These are phyloP conservation scores for Tenthredo distinguenda DNA, from an alignment of 2,888 invertebrate species.

Conservation along the genomic window DNA sequence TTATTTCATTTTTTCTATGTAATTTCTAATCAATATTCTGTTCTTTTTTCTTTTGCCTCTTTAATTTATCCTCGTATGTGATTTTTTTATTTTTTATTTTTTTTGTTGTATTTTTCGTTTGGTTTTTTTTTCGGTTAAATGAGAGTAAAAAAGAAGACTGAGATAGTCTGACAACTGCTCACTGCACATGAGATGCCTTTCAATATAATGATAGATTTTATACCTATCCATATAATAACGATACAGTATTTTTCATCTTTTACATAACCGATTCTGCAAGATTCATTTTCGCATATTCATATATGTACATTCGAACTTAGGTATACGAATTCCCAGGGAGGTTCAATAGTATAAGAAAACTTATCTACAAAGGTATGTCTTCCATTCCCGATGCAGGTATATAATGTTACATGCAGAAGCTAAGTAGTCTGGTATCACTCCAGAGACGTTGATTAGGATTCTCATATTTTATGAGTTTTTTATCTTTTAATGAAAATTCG, in stretches of 20 bases:
- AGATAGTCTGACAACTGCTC: slow-evolving; percentile 48
- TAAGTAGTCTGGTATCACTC: neutral
- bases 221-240: neutral
- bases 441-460: neutral
- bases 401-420: neutral
- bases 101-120: neutral
- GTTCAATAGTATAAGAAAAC: neutral
- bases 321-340: neutral
- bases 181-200: slow-evolving; percentile 45
- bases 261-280: neutral
- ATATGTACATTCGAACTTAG: neutral
- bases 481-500: neutral
- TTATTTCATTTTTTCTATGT: neutral
- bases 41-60: neutral
- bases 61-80: neutral
- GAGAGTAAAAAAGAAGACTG: slow-evolving; percentile 37
- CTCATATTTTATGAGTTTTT: neutral
- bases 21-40: neutral
- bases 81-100: neutral
- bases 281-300: neutral
- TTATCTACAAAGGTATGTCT: neutral
- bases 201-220: slow-evolving; percentile 24
- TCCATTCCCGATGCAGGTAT: neutral
- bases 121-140: slow-evolving; percentile 5
- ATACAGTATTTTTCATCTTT: slow-evolving; percentile 26